Conservation (phyloP, 1,140 invertebrate genomes). For the Pseudomyrmex gracilis region DNA sequence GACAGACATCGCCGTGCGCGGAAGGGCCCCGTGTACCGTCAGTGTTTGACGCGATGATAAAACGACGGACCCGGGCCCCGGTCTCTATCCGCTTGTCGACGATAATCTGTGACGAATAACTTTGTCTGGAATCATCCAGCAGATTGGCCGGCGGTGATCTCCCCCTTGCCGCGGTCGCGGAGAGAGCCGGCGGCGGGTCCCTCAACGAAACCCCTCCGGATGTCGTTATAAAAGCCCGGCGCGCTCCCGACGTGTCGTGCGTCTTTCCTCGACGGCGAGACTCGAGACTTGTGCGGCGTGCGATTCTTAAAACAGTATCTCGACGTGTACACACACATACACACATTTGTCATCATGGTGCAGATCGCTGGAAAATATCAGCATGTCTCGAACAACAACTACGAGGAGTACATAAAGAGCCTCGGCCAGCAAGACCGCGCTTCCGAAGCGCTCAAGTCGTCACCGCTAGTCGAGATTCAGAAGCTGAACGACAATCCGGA, state of each 20-base stretch:
- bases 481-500: slow-evolving; percentile 66
- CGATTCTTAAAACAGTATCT: slow-evolving; percentile 1
- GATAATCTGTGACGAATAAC: slow-evolving; percentile 66
- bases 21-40: slow-evolving; percentile 8
- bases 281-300: not conserved
- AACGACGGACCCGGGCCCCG: slow-evolving; percentile 23
- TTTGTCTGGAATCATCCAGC: slow-evolving; percentile 59
- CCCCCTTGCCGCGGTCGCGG: not conserved
- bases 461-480: slow-evolving; percentile 77
- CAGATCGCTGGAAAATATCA: slow-evolving; percentile 82
- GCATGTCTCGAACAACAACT: slow-evolving; percentile 79
- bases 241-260: not conserved
- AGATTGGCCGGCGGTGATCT: slow-evolving; percentile 49
- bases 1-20: not conserved
- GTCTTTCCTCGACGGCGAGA: slow-evolving; percentile 28
- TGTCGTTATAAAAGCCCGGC: slow-evolving; percentile 78
- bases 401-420: slow-evolving; percentile 80
- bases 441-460: slow-evolving; percentile 65
- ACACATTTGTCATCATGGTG: slow-evolving; percentile 70
- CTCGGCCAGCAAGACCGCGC: slow-evolving; percentile 71
- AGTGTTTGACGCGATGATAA: slow-evolving; percentile 34
- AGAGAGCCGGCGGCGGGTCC: no score
- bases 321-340: slow-evolving; percentile 41
- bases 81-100: slow-evolving; percentile 41
- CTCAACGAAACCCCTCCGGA: slow-evolving; percentile 38